Conservation (phyloP, 2,888 invertebrate genomes). For the Hydrotaea cyrtoneurina region DNA sequence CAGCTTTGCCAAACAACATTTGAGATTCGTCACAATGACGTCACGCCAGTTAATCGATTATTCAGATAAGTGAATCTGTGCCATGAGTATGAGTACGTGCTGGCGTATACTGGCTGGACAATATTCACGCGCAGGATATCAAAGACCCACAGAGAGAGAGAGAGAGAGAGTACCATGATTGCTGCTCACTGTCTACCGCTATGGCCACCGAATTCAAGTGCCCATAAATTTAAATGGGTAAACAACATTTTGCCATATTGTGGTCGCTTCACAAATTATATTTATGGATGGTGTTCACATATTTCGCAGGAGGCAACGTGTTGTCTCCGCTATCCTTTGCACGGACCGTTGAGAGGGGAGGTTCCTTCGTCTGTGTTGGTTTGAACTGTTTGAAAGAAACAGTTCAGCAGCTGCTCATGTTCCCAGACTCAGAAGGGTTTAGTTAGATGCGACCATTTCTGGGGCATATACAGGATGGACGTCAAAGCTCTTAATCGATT, state of each 20-base stretch:
- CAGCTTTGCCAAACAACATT: constrained; percentile 52
- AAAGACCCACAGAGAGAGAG: not conserved
- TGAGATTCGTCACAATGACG: constrained; percentile 80
- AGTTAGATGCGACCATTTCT: not conserved
- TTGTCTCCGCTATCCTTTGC: not conserved
- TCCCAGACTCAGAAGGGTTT: constrained; percentile 57
- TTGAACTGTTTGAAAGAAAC: not conserved
- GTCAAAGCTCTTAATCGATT: no score
- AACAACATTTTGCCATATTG: constrained; percentile 77
- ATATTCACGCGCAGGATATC: not conserved
- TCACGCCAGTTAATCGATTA: constrained; percentile 79
- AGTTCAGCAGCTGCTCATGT: constrained; percentile 46
- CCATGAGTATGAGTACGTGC: no score
- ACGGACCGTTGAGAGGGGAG: constrained; percentile 20
- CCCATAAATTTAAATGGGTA: constrained; percentile 72
- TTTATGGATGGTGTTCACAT: constrained; percentile 57
- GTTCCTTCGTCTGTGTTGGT: not conserved
- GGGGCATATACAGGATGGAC: not conserved
- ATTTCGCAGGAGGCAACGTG: not conserved
- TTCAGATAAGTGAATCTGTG: constrained; percentile 71
- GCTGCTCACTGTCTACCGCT: not conserved
- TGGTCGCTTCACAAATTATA: constrained; percentile 65
- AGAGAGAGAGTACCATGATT: not conserved
- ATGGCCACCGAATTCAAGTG: constrained; percentile 31
- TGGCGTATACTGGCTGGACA: constrained; percentile 48